These are phyloP conservation scores for Brachionus manjavacas DNA, from an alignment of 1,140 invertebrate species.

Conservation along the genomic window DNA sequence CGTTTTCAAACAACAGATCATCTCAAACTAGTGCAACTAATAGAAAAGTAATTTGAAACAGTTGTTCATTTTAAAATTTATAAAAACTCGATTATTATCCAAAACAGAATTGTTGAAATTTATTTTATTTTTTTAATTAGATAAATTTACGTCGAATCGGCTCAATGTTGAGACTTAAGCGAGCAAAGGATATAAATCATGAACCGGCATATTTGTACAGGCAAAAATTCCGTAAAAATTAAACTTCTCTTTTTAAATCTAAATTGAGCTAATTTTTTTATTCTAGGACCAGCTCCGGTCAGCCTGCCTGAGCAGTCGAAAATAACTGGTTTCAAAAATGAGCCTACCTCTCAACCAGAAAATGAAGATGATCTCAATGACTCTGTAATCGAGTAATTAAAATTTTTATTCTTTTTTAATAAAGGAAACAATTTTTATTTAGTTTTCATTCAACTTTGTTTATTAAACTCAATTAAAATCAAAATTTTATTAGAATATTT, in stretches of 20 bases:
- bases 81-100: neutral
- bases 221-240: slow-evolving; percentile 29
- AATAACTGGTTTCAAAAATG: slow-evolving; percentile 15
- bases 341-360: neutral
- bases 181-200: slow-evolving; percentile 40
- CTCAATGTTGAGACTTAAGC: slow-evolving; percentile 27
- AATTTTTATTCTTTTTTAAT: neutral
- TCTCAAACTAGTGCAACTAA: neutral
- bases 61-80: slow-evolving; percentile 19
- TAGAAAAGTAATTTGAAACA: slow-evolving; percentile 32
- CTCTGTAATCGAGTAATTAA: slow-evolving; percentile 29
- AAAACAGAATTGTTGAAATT: slow-evolving; percentile 5
- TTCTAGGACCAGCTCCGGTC: slow-evolving; percentile 28
- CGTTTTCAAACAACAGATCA: neutral
- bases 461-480: too few species aligned
- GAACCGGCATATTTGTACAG: slow-evolving; percentile 38
- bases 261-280: neutral
- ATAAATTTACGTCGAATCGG: slow-evolving; percentile 23
- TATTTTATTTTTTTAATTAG: slow-evolving; percentile 23
- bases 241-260: neutral
- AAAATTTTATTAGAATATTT: too few species aligned
- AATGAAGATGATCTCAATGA: slow-evolving; percentile 36
- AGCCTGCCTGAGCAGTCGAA: slow-evolving; percentile 29
- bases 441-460: too few species aligned
- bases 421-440: too few species aligned